Evolutionary conservation across 2,797 vertebrate species (phyloP).

Genomic region (Sebastes iracundus): DNA sequence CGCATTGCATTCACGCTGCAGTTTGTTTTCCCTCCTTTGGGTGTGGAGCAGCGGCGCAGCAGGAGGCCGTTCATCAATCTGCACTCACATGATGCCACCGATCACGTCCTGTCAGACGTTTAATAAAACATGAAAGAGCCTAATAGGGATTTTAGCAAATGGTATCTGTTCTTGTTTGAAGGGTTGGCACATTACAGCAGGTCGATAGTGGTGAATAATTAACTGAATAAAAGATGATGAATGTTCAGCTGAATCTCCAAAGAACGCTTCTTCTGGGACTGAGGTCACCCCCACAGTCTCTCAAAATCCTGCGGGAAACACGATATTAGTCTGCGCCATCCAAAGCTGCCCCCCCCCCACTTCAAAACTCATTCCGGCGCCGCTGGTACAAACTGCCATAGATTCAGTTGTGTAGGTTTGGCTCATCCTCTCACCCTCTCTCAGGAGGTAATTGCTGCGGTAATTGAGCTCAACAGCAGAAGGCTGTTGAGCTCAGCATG

Average conservation of each 20-base stretch:
- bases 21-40: neutral
- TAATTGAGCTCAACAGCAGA: too few relatives aligned
- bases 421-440: too few relatives aligned
- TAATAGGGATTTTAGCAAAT: neutral
- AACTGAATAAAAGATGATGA: constrained; percentile 13
- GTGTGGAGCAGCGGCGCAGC: neutral
- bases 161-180: neutral
- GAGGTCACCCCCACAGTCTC: too few relatives aligned
- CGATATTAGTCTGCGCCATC: too few relatives aligned
- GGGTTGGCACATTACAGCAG: neutral
- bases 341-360: too few relatives aligned
- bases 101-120: neutral
- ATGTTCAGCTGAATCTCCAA: neutral
- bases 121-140: constrained; percentile 29
- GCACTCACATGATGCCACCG: neutral
- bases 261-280: neutral
- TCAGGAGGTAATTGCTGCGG: too few relatives aligned
- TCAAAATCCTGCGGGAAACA: too few relatives aligned
- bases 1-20: neutral
- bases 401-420: neutral
- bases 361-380: too few relatives aligned
- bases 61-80: neutral
- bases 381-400: neutral
- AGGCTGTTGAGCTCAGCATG: neutral
- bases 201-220: constrained; percentile 11